These are phyloP conservation scores for Pycnonotus jocosus DNA, from an alignment of 2,113 vertebrate genomes.

Conservation along the genomic window DNA sequence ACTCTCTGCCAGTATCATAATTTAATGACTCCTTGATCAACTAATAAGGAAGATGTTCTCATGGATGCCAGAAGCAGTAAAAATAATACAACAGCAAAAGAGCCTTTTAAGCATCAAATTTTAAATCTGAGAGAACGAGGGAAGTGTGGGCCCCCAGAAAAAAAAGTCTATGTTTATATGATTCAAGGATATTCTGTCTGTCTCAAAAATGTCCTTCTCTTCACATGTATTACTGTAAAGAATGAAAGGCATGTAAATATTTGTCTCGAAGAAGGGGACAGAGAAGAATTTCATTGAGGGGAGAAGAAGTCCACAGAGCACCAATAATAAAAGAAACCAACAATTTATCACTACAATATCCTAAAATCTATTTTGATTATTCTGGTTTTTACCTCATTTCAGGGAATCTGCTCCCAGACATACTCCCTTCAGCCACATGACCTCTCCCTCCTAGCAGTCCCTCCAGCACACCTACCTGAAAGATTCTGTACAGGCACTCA, in stretches of 20 bases:
- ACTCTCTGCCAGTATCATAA: not conserved
- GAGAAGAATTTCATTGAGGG: not conserved
- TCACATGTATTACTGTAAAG: rapidly evolving
- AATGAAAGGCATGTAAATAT: not conserved
- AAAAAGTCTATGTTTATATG: not conserved
- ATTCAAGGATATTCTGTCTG: not conserved
- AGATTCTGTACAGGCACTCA: rapidly evolving
- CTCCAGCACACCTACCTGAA: not conserved
- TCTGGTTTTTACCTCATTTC: not conserved
- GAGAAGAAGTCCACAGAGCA: not conserved
- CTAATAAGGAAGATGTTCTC: not conserved
- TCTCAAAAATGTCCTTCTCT: not conserved
- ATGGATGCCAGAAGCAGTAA: not conserved
- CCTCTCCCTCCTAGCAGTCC: rapidly evolving
- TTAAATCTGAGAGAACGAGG: not conserved
- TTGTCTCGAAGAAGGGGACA: not conserved
- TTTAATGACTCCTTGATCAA: not conserved
- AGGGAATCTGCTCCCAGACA: not conserved
- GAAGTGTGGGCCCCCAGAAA: not conserved
- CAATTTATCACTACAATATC: not conserved
- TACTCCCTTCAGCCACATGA: not conserved
- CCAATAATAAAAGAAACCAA: not conserved
- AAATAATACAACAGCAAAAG: not conserved
- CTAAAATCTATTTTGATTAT: not conserved
- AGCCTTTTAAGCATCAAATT: not conserved